Percentiles rank a stretch among this genome's conserved stretches.
Conservation (phyloP, 2,113 vertebrate species). For the Nerophis lumbriciformis region DNA sequence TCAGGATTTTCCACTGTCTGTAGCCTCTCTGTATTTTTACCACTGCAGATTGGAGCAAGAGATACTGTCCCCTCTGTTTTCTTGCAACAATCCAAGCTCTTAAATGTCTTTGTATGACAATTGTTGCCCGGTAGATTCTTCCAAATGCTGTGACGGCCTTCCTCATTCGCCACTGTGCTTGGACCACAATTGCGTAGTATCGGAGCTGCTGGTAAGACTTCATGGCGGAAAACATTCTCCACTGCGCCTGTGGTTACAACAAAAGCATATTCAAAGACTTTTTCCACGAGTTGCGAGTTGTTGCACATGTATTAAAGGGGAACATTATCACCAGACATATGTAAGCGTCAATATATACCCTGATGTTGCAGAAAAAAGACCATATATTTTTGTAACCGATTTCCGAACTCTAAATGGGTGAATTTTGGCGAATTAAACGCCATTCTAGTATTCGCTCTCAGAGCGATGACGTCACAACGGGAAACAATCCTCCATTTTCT, state of each 20-base stretch:
- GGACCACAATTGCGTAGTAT: slow-evolving; percentile 68
- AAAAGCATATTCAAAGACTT: slow-evolving; percentile 8
- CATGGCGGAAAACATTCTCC: slow-evolving; percentile 73
- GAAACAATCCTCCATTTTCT: no score
- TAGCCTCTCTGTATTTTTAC: slow-evolving; percentile 74
- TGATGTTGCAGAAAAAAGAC: no score
- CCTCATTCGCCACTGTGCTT: slow-evolving; percentile 78
- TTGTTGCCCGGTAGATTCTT: slow-evolving; percentile 58
- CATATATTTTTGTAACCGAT: no score
- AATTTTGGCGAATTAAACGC: no score
- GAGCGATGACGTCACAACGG: no score
- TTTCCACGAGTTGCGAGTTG: slow-evolving; percentile 2
- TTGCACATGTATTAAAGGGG: no score
- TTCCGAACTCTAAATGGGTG: no score
- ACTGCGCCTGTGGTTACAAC: slow-evolving; percentile 65
- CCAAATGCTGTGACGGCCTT: slow-evolving; percentile 66
- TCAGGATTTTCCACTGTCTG: slow-evolving; percentile 72
- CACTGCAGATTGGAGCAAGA: slow-evolving; percentile 58
- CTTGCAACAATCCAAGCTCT: slow-evolving; percentile 60
- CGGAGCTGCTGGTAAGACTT: slow-evolving; percentile 70
- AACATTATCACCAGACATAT: no score
- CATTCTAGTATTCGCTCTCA: no score
- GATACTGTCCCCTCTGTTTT: slow-evolving; percentile 57
- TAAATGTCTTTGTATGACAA: slow-evolving; percentile 72
- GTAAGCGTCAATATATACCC: no score